Base-by-base conservation (phyloP, 2,113 vertebrate species). In the Talpa occidentalis region DNA sequence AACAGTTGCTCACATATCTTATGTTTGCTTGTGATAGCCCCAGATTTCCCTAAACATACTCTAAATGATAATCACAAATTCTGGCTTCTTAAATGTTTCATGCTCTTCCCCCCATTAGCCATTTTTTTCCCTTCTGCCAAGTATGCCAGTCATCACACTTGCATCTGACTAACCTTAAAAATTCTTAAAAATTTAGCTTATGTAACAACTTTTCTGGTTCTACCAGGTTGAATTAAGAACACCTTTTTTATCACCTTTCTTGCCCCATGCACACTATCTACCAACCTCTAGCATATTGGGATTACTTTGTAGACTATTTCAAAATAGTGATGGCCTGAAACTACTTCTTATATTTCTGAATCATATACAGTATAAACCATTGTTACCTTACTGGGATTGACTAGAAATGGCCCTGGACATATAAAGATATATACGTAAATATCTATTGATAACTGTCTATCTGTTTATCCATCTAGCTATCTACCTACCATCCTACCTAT, bases 131-230 rank as follows among this genome's bases (percentile, higher is more conserved):
- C 5, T n/a, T 87, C 64, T 93, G 42, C 24, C 26, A 56, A 91
- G 10, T 87, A 87, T 59, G 21, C 30, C 44, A 32, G 49, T 67
- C 14, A 67, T 26, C 21, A n/a, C 44, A 19, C 56, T 26, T 59
- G 62, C 26, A 49, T 74, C 44, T 56, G 47, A 86, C 54, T 91
- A 35, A 94, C 64, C 35, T 64, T 28, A 54, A 64, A 14, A 17
- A 81, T 73, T 69, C 74, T 56, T 44, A 37, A 86, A 93, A 93
- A 62, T 21, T 80, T 80, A 79, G 40, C 2, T 78, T 70, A 90
- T 80, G n/a, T 40, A 42, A 19, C 49, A 67, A 6, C 59, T 81
- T 76, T 86, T 80, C 37, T 86, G 40, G 32, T 35, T 86, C 74
- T 69, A 60, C 28, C 59, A 80, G 74, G 35, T 1, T 80, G 28